Conservation (phyloP, 2,888 invertebrate genomes). For the Aquatica leii region DNA sequence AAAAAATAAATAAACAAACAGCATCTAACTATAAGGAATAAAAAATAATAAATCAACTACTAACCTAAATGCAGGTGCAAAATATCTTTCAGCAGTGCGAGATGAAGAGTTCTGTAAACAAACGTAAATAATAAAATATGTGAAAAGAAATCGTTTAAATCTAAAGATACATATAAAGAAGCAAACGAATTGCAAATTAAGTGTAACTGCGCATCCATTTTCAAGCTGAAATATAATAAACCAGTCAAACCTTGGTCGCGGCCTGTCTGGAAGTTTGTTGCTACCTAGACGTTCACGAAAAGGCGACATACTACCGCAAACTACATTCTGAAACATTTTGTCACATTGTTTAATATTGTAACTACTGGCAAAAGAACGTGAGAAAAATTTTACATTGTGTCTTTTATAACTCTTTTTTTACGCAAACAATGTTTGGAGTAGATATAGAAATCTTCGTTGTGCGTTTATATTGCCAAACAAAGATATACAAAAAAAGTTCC, state of each 20-base stretch:
- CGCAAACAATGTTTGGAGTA: no score
- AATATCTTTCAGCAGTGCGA: slow-evolving; percentile 58
- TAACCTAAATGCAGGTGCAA: slow-evolving; percentile 56
- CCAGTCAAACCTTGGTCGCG: slow-evolving; percentile 73
- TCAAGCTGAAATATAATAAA: slow-evolving; percentile 30
- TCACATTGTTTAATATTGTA: slow-evolving; percentile 21
- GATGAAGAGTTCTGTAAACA: slow-evolving; percentile 55
- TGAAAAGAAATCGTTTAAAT: background rate
- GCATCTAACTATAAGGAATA: no score
- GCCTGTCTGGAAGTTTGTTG: slow-evolving; percentile 83
- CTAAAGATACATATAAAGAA: background rate
- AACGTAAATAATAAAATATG: slow-evolving; percentile 4
- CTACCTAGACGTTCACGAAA: slow-evolving; percentile 90
- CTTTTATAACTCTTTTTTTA: no score
- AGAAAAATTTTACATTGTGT: no score
- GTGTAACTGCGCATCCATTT: slow-evolving; percentile 21
- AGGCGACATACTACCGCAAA: slow-evolving; percentile 73
- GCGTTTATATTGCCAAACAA: no score
- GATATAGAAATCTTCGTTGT: no score
- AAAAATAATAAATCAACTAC: slow-evolving; percentile 41
- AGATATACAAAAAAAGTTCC: no score
- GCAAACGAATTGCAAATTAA: no score
- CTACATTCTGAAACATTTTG: slow-evolving; percentile 64
- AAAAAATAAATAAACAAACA: no score
- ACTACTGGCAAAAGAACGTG: slow-evolving; percentile 41